A percentile compares a stretch with the other conserved stretches of the same genome.
Conservation (phyloP, 1,140 invertebrate species). For the Diuraphis noxia region DNA sequence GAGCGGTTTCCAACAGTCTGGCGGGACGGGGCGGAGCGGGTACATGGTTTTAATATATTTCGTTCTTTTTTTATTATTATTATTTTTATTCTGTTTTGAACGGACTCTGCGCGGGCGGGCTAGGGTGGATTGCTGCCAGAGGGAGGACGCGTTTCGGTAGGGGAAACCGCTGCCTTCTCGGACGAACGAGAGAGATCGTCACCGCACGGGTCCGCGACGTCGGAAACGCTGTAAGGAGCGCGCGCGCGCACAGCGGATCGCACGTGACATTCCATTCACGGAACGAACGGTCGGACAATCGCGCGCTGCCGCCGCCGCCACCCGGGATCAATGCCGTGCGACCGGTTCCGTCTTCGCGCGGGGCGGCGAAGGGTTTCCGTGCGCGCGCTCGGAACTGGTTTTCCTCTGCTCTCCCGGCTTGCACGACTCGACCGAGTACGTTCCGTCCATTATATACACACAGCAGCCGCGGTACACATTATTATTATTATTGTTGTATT, state of each 20-base stretch:
- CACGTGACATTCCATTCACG: conserved; percentile 51
- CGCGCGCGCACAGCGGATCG: neutral
- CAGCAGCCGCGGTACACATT: conserved; percentile 1
- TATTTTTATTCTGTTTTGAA: neutral
- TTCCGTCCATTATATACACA: neutral
- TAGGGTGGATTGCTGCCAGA: neutral
- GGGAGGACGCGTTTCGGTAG: neutral
- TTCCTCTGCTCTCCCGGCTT: neutral
- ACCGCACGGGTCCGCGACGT: neutral
- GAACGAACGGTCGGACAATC: conserved; percentile 14
- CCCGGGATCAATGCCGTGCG: neutral
- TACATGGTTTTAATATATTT: neutral
- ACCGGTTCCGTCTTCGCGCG: conserved; percentile 30
- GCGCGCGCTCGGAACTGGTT: conserved; percentile 35
- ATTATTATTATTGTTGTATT: neutral
- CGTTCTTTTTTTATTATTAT: neutral
- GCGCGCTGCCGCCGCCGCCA: neutral
- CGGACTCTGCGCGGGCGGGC: neutral
- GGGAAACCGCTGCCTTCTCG: conserved; percentile 12
- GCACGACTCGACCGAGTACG: neutral
- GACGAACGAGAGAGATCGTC: conserved; percentile 1
- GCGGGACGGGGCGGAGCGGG: neutral
- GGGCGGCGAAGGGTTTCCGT: conserved; percentile 48
- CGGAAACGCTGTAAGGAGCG: neutral
- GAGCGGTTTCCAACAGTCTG: neutral